Evolutionary conservation across 2,888 invertebrate species (phyloP).

Genomic region (Euclidia mi): DNA sequence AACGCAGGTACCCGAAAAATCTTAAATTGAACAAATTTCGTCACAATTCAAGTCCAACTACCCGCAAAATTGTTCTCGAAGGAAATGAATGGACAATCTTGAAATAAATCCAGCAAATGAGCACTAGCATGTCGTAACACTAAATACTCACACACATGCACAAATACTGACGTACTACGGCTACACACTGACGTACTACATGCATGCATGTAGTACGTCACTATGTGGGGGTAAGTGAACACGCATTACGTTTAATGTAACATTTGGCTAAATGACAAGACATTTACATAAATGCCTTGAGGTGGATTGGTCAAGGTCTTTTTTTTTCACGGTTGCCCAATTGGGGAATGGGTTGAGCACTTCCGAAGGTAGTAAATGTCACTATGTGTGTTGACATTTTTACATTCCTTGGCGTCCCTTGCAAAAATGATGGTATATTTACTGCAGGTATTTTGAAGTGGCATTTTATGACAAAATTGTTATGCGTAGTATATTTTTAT

Average conservation of each 20-base stretch:
- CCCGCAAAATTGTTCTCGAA: not conserved
- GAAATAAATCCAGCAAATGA: constrained; percentile 6
- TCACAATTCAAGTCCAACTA: constrained; percentile 3
- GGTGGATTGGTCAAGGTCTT: constrained; percentile 38
- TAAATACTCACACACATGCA: not conserved
- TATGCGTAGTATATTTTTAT: too few species aligned
- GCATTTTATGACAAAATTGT: too few species aligned
- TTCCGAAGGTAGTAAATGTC: constrained; percentile 7
- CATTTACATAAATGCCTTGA: constrained; percentile 43
- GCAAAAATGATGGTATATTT: not conserved
- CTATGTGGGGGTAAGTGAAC: constrained; percentile 4
- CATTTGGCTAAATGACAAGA: constrained; percentile 51
- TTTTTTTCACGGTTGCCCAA: constrained; percentile 28
- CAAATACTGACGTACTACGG: too few species aligned
- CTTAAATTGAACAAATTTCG: not conserved
- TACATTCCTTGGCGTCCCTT: not conserved
- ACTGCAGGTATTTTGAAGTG: too few species aligned
- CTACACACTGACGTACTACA: too few species aligned
- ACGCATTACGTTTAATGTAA: constrained; percentile 37
- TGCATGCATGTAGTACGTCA: too few species aligned
- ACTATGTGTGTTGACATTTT: not conserved
- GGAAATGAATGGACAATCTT: constrained; percentile 5
- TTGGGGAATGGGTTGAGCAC: constrained; percentile 13
- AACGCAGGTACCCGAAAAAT: too few species aligned
- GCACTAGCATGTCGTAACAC: not conserved